These are phyloP conservation scores for Siphonodentalium dalli DNA, from an alignment of 2,888 invertebrate species.

Conservation along the genomic window DNA sequence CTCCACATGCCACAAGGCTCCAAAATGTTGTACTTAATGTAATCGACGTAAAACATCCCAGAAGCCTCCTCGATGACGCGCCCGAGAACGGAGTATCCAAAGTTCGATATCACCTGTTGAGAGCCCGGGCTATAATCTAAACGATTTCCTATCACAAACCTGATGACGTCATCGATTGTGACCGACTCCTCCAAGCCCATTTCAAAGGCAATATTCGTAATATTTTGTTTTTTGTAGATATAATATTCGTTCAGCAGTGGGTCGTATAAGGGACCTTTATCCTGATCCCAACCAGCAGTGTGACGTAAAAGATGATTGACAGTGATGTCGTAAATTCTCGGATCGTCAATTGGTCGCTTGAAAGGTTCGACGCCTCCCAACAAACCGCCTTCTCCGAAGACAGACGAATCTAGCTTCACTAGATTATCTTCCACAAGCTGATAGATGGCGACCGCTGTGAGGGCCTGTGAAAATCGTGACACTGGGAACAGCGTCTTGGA, in stretches of 20 bases:
- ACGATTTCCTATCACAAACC: conserved; percentile 46
- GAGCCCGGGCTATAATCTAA: conserved; percentile 53
- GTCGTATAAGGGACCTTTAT: conserved; percentile 42
- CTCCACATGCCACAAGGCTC: conserved; percentile 59
- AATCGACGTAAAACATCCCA: conserved; percentile 37
- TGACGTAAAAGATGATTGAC: conserved; percentile 54
- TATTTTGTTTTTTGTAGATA: conserved; percentile 34
- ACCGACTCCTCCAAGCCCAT: conserved; percentile 33
- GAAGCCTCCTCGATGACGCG: conserved; percentile 50
- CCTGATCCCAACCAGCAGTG: conserved; percentile 55
- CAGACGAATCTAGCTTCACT: conserved; percentile 36
- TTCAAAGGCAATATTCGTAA: conserved; percentile 47
- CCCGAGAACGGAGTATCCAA: conserved; percentile 55
- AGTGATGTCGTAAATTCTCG: conserved; percentile 48
- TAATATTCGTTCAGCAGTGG: conserved; percentile 52
- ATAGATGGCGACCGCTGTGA: conserved; percentile 51
- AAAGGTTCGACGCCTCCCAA: conserved; percentile 36
- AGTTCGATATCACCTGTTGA: conserved; percentile 46
- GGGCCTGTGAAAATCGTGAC: conserved; percentile 50
- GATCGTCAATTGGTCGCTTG: conserved; percentile 31
- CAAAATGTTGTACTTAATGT: conserved; percentile 39
- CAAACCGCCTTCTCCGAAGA: conserved; percentile 46
- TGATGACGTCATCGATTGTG: conserved; percentile 40
- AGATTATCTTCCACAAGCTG: conserved; percentile 46
- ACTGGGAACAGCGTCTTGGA: conserved; percentile 36